Evolutionary conservation across 1,140 invertebrate genomes (phyloP).

Genomic region (Paralvinella palmiformis): DNA sequence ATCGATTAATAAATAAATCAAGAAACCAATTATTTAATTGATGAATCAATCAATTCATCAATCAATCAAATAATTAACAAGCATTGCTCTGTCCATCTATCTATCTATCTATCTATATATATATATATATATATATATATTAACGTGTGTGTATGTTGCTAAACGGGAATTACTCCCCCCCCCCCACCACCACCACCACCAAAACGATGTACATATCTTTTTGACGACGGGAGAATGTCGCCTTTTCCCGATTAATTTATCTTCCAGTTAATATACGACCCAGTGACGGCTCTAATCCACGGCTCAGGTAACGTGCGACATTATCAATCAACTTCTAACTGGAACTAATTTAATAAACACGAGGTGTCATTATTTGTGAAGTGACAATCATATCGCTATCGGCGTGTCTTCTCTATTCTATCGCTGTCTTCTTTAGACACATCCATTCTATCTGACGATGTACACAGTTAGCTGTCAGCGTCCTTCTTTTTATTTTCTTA

Average conservation of each 20-base stretch:
- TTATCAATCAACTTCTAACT: background rate
- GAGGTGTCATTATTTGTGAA: no score
- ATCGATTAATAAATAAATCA: background rate
- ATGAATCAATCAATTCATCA: background rate
- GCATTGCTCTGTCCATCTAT: background rate
- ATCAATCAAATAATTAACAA: background rate
- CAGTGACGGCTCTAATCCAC: background rate
- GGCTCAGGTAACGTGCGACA: background rate
- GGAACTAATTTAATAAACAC: background rate
- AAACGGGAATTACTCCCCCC: background rate
- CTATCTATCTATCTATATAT: conserved; percentile 4
- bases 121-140: conserved; percentile 8
- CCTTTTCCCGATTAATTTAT: background rate
- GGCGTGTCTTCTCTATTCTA: no score
- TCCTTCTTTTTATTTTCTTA: no score
- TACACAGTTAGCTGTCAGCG: no score
- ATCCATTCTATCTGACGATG: no score
- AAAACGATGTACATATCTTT: no score
- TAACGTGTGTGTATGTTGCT: background rate
- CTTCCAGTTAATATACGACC: background rate
- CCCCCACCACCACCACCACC: no score
- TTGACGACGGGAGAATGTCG: background rate
- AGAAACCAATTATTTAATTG: no score
- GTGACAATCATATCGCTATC: no score
- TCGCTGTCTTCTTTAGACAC: no score